Percentiles rank a stretch among this genome's conserved stretches.
Conservation (phyloP, 2,113 vertebrate species). For the Lepidothrix coronata region DNA sequence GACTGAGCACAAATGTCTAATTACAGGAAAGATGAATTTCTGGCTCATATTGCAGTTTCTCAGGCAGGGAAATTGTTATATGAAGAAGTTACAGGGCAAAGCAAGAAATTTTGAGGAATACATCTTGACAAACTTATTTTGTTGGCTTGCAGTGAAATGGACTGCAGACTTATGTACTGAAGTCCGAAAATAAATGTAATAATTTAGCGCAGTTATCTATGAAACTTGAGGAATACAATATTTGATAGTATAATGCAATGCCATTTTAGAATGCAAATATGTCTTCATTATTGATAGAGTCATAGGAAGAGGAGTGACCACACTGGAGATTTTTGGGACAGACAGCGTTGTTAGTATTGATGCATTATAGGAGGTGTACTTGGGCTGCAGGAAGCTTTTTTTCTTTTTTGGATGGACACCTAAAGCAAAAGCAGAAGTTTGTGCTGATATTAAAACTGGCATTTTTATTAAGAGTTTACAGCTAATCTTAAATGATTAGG, state of each 20-base stretch:
- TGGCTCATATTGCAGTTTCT: not conserved
- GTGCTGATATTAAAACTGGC: not conserved
- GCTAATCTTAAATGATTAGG: not conserved
- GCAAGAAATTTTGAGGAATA: not conserved
- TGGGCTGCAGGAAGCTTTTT: not conserved
- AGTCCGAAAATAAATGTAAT: not conserved
- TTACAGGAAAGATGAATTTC: not conserved
- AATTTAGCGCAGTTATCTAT: not conserved
- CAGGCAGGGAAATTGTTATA: not conserved
- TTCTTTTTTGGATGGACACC: not conserved
- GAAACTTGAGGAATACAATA: not conserved
- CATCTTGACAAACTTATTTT: not conserved
- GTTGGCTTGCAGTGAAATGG: not conserved
- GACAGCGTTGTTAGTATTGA: accelerated
- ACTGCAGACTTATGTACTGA: not conserved
- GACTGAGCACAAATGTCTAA: not conserved
- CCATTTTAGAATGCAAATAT: not conserved
- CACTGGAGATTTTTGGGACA: not conserved
- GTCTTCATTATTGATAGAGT: not conserved
- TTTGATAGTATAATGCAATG: not conserved
- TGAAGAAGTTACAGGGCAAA: not conserved
- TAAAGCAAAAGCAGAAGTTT: not conserved
- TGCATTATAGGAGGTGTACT: not conserved
- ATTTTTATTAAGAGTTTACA: not conserved
- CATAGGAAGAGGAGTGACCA: not conserved